Evolutionary conservation across 2,797 vertebrate genomes (phyloP).

Genomic region (Malacoraja senta): DNA sequence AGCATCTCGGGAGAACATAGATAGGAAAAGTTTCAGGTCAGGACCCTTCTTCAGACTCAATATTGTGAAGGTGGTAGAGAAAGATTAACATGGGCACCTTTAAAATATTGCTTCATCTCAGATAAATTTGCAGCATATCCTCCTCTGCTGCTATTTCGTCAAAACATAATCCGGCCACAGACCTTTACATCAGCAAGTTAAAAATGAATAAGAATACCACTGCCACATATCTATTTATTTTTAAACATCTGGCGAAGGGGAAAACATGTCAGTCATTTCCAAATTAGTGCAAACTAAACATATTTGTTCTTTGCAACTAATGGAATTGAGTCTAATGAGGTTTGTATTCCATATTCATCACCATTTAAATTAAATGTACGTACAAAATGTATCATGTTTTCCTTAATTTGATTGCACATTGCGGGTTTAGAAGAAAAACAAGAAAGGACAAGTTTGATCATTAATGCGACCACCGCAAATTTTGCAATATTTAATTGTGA

Average conservation of each 20-base stretch:
- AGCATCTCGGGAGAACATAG: too few relatives aligned
- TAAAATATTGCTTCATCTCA: background rate
- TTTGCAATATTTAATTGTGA: background rate
- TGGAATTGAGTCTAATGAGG: slow-evolving; percentile 56
- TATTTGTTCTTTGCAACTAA: slow-evolving; percentile 55
- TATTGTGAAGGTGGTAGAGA: background rate
- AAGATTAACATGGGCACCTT: background rate
- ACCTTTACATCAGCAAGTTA: slow-evolving; percentile 51
- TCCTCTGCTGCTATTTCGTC: background rate
- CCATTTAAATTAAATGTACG: slow-evolving; percentile 57
- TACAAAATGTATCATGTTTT: slow-evolving; percentile 50
- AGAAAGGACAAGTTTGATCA: background rate
- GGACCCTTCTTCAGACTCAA: too few relatives aligned
- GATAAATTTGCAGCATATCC: background rate
- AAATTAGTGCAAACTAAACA: slow-evolving; percentile 55
- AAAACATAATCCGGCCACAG: slow-evolving; percentile 36
- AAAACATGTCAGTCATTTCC: slow-evolving; percentile 54
- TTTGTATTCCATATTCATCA: slow-evolving; percentile 47
- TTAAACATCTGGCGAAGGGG: slow-evolving; percentile 56
- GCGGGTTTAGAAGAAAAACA: slow-evolving; percentile 42
- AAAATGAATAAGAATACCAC: slow-evolving; percentile 60
- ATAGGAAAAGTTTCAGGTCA: too few relatives aligned
- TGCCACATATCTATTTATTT: slow-evolving; percentile 59
- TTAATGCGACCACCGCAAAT: background rate
- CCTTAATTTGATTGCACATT: slow-evolving; percentile 53